Conservation (phyloP, 1,140 invertebrate genomes). For the Drosophila pseudoobscura region DNA sequence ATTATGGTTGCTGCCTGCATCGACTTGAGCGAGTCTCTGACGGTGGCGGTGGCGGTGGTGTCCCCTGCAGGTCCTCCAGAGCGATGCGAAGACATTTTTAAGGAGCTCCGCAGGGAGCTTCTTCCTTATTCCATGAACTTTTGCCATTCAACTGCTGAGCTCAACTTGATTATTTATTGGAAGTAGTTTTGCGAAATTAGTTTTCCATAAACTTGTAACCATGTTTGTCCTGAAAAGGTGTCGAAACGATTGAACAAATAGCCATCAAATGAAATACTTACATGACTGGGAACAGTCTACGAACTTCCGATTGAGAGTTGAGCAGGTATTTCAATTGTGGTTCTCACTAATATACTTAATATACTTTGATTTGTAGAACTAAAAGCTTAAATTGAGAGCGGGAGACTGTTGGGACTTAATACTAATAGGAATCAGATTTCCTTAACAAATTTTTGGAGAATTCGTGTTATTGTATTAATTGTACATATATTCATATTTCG, state of each 20-base stretch:
- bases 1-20: constrained; percentile 25
- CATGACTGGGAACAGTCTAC: too few relatives aligned
- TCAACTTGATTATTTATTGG: constrained; percentile 21
- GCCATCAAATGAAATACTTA: not conserved
- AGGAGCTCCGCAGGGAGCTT: constrained; percentile 5
- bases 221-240: constrained; percentile 24
- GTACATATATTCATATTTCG: too few relatives aligned
- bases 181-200: constrained; percentile 21
- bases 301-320: too few relatives aligned
- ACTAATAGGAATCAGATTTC: too few relatives aligned
- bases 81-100: constrained; percentile 20
- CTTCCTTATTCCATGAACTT: not conserved
- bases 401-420: too few relatives aligned
- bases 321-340: too few relatives aligned
- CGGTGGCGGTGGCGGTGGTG: not conserved
- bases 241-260: not conserved
- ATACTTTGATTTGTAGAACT: too few relatives aligned
- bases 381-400: too few relatives aligned
- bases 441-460: too few relatives aligned
- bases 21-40: constrained; percentile 5
- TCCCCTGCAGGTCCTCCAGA: not conserved
- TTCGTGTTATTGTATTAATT: too few relatives aligned
- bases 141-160: constrained; percentile 3
- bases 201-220: constrained; percentile 26
- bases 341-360: too few relatives aligned